Base-by-base conservation (phyloP, 2,113 vertebrate species). In the Leptobrachium leishanense region DNA sequence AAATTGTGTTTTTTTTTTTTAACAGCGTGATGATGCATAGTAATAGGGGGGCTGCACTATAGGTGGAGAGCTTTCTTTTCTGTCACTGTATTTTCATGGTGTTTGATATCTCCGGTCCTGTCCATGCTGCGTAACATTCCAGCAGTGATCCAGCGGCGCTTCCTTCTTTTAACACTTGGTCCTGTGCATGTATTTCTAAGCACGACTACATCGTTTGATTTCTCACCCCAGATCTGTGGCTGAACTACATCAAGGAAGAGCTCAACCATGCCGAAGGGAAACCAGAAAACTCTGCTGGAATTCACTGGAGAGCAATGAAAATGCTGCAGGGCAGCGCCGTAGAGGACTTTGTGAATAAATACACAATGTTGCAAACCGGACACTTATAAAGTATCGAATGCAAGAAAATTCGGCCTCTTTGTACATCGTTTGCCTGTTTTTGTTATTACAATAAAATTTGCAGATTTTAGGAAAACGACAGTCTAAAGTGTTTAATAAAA, bases 301-400 rank as follows among this genome's bases (percentile, higher is more conserved):
- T 99, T 84, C 94, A 99, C 87, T 98, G 98, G 98, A 92, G 97
- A 85, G 98, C 98, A 74, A 92, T 98, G 95, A 97, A 96, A 88
- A 91, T 91, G 73, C 81, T 99, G 82, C 91, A 94, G 76, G 96
- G 93, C 41, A 91, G 94, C 41, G 83, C 90, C 11, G 94, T 96
- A 86, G 95, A 98, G 85, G 83, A 83, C 13, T 99, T 99, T 86
- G 84, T 92, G 31, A 87, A 93, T 68, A 95, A 94, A 84, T 92
- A 97, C 67, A 94, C 95, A 10, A 88, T 99, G 78, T 82, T 96
- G 54, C 96, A 99, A 90, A 94, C 93, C 0, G 95, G 95, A 77
- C 93, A 94, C 82, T 50, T 50, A 50, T 50, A 50, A 50, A 50
- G 4, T 50, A 8, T 50, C 46, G 46, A 31, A 31, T 1, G 20